Base-by-base conservation (phyloP, 2,888 invertebrate species). In the Lysandra coridon region DNA sequence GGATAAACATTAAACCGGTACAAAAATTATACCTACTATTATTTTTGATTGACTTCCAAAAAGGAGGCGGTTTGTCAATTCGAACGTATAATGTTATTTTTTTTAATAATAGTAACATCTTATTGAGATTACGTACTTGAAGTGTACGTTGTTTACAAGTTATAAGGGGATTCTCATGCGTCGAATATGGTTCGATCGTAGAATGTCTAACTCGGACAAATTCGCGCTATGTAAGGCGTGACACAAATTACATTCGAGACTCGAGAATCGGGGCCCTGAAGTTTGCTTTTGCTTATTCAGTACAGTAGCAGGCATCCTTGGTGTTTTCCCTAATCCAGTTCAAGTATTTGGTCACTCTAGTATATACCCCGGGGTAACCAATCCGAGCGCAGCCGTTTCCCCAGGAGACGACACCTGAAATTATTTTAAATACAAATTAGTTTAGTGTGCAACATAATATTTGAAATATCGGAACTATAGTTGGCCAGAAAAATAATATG, bases 341-440 rank as follows among this genome's bases (percentile, higher is more conserved):
- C 78, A 98, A 88, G 89, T 97, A 98, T 84, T 96, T 96, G n/a
- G 97, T 97, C 62, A 98, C 96, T 82, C 98, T 94, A 0, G 98
- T 97, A 88, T 98, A 98, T 1, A 98, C 98, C 1, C 98, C 98
- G 0, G 98, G 98, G 89, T 97, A 98, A 23, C 97, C 97, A 7
- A 96, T 96, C 81, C 98, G 95, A 0, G 98, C 98, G 87, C 98
- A 98, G 37, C 98, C 98, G 86, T 98, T 98, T 57, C 98, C 98
- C 98, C 98, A 98, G 0, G 98, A 98, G 0, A 98, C 98, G 30
- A 98, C 96, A 17, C 97, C 96, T 96, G 90, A 90, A 82, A 69
- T 82, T 76, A 49, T 73, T 81, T 75, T 62, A n/a, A 64, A 73
- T 53, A 53, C 49, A 62, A 12, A 60, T 17, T 49, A 73, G 23